Evolutionary conservation across 2,797 vertebrate genomes (phyloP).

Genomic region (Gobio occitaniae): DNA sequence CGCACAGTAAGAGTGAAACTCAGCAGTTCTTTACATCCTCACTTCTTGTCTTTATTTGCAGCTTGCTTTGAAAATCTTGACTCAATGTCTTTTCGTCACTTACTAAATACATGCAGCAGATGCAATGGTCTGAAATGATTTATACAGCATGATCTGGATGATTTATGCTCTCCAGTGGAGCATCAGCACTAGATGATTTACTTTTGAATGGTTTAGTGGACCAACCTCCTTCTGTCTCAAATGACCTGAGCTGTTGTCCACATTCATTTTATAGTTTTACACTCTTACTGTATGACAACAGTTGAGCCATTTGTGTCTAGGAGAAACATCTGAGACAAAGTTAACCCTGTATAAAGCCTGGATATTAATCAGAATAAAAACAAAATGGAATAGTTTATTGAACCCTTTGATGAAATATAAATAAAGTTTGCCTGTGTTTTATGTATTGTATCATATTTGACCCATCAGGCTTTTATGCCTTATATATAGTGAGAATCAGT

Average conservation of each 20-base stretch:
- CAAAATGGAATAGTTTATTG: too few species aligned
- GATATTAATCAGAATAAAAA: too few species aligned
- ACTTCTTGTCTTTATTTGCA: slow-evolving; percentile 51
- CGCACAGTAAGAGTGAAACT: not conserved
- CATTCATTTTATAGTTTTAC: too few species aligned
- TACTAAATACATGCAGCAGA: not conserved
- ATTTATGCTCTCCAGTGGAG: not conserved
- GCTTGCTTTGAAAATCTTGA: not conserved
- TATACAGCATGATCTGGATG: not conserved
- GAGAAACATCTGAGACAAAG: too few species aligned
- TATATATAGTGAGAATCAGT: too few species aligned
- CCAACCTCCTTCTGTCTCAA: not conserved
- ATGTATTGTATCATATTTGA: too few species aligned
- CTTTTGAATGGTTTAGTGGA: not conserved
- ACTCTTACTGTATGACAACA: too few species aligned
- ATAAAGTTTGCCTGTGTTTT: too few species aligned
- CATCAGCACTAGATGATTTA: not conserved
- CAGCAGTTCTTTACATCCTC: slow-evolving; percentile 45
- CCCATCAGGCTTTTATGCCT: too few species aligned
- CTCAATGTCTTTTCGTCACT: not conserved
- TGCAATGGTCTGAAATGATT: not conserved
- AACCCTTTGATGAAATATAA: too few species aligned
- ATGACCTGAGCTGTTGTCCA: not conserved
- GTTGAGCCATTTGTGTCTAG: too few species aligned
- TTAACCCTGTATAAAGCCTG: too few species aligned